Evolutionary conservation across 2,797 vertebrate species (phyloP).

Genomic region (Myotis daubentonii): DNA sequence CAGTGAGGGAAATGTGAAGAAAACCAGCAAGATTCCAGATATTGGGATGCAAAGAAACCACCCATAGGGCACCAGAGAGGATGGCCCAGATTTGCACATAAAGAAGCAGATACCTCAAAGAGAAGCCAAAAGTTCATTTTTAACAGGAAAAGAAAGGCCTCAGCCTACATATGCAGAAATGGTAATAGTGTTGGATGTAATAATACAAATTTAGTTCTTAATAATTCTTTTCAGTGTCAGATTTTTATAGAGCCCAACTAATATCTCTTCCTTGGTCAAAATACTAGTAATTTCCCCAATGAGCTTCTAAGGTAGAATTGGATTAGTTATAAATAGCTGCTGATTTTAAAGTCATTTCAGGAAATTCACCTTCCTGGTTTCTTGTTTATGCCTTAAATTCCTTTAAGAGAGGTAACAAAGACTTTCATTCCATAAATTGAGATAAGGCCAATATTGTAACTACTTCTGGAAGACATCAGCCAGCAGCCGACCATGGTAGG

Average conservation of each 20-base stretch:
- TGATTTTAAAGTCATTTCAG: slow-evolving; percentile 6
- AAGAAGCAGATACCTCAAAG: background rate
- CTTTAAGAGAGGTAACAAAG: background rate
- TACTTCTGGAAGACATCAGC: background rate
- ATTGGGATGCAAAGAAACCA: background rate
- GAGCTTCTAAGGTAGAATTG: background rate
- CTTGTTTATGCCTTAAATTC: background rate
- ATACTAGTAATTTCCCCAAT: background rate
- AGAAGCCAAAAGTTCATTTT: background rate
- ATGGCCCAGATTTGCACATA: background rate
- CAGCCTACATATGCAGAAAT: background rate
- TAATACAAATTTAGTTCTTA: slow-evolving; percentile 34
- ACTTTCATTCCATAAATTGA: background rate
- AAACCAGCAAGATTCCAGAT: background rate
- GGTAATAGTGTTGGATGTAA: background rate
- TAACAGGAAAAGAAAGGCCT: background rate
- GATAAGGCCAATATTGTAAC: background rate
- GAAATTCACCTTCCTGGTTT: slow-evolving; percentile 16
- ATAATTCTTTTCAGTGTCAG: background rate
- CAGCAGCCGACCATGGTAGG: background rate
- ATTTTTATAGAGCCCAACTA: slow-evolving; percentile 28
- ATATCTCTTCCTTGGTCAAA: background rate
- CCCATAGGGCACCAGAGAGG: background rate
- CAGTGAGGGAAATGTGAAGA: background rate
- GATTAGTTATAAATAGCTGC: background rate